Evolutionary conservation across 2,888 invertebrate species (phyloP).

Genomic region (Aporophyla lueneburgensis): DNA sequence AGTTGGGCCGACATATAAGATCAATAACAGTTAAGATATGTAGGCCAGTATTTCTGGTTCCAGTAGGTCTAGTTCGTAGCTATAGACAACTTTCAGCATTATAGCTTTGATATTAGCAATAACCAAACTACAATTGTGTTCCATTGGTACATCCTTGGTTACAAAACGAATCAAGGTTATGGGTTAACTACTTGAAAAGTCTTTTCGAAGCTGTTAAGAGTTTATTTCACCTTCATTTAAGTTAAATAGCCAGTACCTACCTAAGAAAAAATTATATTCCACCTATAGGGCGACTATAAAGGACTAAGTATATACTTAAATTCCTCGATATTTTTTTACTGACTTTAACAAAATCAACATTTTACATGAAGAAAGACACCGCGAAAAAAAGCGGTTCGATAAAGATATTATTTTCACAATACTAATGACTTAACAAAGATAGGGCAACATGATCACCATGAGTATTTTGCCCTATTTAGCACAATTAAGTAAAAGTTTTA

Average conservation of each 20-base stretch:
- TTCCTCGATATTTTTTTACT: background rate
- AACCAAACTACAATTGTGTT: background rate
- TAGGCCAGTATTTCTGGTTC: slow-evolving; percentile 50
- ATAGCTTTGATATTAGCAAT: slow-evolving; percentile 19
- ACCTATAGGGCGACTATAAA: background rate
- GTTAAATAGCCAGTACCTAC: background rate
- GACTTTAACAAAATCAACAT: background rate
- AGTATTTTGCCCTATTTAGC: background rate
- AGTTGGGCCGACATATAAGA: slow-evolving; percentile 24
- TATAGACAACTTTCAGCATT: slow-evolving; percentile 16
- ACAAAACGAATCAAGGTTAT: slow-evolving; percentile 19
- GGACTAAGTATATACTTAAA: no score
- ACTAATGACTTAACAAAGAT: background rate
- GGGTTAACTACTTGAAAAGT: slow-evolving; percentile 9
- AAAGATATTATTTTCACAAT: background rate
- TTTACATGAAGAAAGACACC: background rate
- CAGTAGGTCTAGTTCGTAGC: slow-evolving; percentile 19
- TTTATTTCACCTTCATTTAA: background rate
- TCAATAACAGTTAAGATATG: slow-evolving; percentile 44
- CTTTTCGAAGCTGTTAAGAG: background rate
- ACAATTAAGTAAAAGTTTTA: background rate
- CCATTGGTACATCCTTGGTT: slow-evolving; percentile 3
- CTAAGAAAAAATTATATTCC: background rate
- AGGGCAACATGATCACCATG: background rate
- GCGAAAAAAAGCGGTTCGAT: background rate